A percentile compares a stretch with the other conserved stretches of the same genome.
These are phyloP conservation scores for Rhaphigaster nebulosa DNA, from an alignment of 2,888 invertebrate genomes.

Conservation along the genomic window DNA sequence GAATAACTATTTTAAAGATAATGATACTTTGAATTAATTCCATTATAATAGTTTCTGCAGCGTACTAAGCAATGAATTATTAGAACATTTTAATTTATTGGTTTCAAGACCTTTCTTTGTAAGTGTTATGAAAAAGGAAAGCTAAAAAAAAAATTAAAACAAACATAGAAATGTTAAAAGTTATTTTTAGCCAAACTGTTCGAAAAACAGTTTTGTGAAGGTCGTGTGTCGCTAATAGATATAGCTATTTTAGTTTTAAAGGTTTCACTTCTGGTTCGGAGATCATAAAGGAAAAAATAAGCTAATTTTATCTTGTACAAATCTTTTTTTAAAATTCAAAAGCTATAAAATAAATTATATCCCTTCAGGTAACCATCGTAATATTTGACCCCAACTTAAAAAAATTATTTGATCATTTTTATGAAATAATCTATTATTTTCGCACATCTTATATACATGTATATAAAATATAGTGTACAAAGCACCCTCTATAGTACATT, in stretches of 20 bases:
- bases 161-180: background rate
- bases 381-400: background rate
- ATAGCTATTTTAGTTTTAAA: background rate
- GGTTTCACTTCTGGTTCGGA: background rate
- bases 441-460: no score
- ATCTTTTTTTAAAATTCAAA: background rate
- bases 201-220: background rate
- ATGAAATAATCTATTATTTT: no score
- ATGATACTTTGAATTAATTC: no score
- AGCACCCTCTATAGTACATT: no score
- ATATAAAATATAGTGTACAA: no score
- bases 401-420: no score
- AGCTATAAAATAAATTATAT: background rate
- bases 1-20: no score
- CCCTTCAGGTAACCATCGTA: background rate
- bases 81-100: background rate
- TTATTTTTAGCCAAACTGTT: conserved; percentile 3
- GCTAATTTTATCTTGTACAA: background rate
- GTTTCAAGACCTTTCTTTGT: background rate
- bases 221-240: background rate
- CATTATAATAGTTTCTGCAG: no score
- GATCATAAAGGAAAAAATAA: background rate
- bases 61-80: background rate
- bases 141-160: background rate
- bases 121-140: background rate